These are phyloP conservation scores for Bombus vancouverensis DNA, from an alignment of 1,140 invertebrate genomes.

Conservation along the genomic window DNA sequence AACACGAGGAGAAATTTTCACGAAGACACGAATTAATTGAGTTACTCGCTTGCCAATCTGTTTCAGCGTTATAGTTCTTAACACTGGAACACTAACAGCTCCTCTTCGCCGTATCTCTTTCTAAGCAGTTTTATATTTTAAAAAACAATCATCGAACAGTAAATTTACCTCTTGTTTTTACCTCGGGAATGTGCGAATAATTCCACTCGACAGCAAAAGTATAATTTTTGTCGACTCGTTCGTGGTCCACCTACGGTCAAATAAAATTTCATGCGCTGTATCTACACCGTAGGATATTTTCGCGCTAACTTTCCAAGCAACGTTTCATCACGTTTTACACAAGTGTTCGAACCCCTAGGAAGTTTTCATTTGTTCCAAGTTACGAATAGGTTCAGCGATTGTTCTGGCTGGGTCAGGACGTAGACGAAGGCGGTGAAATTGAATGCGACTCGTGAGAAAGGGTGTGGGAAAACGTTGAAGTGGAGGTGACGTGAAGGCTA, in stretches of 20 bases:
- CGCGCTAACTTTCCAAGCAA: constrained; percentile 3
- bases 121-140: too few species aligned
- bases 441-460: constrained; percentile 72
- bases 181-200: too few species aligned
- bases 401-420: constrained; percentile 70
- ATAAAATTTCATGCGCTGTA: neutral
- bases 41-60: too few species aligned
- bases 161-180: too few species aligned
- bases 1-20: too few species aligned
- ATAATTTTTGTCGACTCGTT: too few species aligned
- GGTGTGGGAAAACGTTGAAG: constrained; percentile 74
- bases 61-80: too few species aligned
- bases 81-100: too few species aligned
- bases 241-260: neutral
- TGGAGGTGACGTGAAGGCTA: constrained; percentile 71
- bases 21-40: too few species aligned
- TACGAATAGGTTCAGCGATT: constrained; percentile 64
- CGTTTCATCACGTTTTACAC: constrained; percentile 23
- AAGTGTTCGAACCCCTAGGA: constrained; percentile 61
- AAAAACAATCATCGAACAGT: too few species aligned
- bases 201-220: neutral
- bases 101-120: too few species aligned
- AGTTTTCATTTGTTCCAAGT: constrained; percentile 70
- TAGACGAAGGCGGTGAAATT: constrained; percentile 79
- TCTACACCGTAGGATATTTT: constrained; percentile 6